Base-by-base conservation (phyloP, 2,113 vertebrate genomes). In the Pogona vitticeps region DNA sequence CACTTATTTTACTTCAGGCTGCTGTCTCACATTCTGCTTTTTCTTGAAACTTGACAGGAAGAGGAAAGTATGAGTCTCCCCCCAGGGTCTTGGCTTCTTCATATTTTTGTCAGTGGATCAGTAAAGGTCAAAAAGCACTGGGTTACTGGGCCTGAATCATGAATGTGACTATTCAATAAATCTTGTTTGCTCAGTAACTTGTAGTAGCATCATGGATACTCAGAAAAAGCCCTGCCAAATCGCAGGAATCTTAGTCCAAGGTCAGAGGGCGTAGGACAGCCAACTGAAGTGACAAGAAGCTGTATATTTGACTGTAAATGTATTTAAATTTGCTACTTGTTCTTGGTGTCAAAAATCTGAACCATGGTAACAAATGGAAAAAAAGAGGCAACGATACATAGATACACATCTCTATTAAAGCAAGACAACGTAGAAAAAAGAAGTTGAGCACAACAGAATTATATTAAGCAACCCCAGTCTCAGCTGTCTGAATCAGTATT, bases 1-100 rank as follows among this genome's bases (percentile, higher is more conserved):
- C 42, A 78, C 40, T 78, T 56, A 67, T 56, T 85, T 85, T 26
- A 84, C 72, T 84, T 67, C 72, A 76, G 83, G 75, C 83, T 77
- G 23, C 31, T 85, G 52, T 63, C n/a, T 85, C 61, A 56, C 67
- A 36, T 68, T 85, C 46, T 33, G 40, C 71, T 77, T 67, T 84
- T 63, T 76, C 59, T 65, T 33, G 38, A 76, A 65, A 17, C 21
- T 65, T 76, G 58, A 84, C 40, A 46, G 83, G 72, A 65, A 84
- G 59, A 40, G 21, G 40, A 40, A 84, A 65, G 15, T 75, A 63
- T 75, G 40, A 63, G 33, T 17, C 38, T 63, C 18, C 83, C 72
- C 40, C 76, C 38, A 46, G 83, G 59, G 20, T 84, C 59, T 61
- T 40, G 20, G 52, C 73, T 83, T 83, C 56, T 76, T 67, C 59